phyloP scores from a whole-genome alignment of 2,113 vertebrate species.

The Eulacestoma nigropectus region DNA sequence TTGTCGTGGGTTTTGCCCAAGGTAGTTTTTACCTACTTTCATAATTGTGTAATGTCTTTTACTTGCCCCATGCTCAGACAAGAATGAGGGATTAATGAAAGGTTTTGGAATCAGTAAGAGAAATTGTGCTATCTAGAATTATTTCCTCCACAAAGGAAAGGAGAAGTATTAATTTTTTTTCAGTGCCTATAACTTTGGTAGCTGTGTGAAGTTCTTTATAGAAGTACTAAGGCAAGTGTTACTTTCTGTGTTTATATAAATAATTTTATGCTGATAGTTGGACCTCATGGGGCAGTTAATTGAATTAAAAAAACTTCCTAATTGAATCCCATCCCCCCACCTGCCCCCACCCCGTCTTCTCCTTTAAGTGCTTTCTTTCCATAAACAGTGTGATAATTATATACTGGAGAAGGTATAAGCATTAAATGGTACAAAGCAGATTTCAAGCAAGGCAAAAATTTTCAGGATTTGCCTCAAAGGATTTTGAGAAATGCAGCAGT shows the following conservation, averaged over 20 bases:
- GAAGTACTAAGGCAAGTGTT: background rate
- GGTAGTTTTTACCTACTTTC: background rate
- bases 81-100: background rate
- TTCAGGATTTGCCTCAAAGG: background rate
- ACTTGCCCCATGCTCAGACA: background rate
- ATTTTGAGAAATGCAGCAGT: background rate
- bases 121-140: background rate
- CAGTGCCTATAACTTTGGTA: background rate
- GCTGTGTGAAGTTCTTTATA: background rate
- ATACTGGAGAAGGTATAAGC: background rate
- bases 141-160: background rate
- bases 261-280: background rate
- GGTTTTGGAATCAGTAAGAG: background rate
- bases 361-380: background rate
- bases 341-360: accelerated
- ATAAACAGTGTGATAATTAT: background rate
- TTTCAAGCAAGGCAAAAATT: background rate
- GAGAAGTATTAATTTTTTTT: background rate
- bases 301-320: background rate
- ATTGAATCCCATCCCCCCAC: accelerated
- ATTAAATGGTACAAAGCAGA: background rate
- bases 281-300: background rate
- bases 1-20: background rate
- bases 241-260: background rate
- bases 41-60: background rate